phyloP scores from a whole-genome alignment of 2,888 invertebrate species.

The Electrophaes corylata region DNA sequence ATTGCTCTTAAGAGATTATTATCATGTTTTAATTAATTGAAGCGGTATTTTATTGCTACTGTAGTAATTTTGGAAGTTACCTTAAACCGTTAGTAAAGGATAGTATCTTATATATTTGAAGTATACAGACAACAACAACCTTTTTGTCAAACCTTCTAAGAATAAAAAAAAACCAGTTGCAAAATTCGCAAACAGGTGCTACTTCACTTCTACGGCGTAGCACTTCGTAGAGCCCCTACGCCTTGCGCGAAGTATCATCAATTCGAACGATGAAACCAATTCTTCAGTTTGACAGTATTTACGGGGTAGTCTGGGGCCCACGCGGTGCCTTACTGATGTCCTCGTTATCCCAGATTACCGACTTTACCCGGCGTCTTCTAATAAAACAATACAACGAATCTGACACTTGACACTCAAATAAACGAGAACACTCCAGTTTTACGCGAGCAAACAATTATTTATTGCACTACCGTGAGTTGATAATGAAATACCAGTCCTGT shows the following conservation, averaged over 20 bases:
- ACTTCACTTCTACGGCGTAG: constrained; percentile 21
- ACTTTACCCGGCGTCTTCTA: constrained; percentile 60
- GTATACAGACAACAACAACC: too few species aligned
- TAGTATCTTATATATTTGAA: neutral
- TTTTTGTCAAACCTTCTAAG: neutral
- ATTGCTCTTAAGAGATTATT: constrained; percentile 28
- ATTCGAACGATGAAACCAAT: constrained; percentile 23
- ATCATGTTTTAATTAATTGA: constrained; percentile 23
- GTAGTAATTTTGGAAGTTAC: neutral
- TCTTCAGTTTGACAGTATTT: constrained; percentile 44
- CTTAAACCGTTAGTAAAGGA: neutral
- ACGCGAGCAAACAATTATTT: constrained; percentile 82
- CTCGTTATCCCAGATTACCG: constrained; percentile 72
- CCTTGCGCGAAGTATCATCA: constrained; percentile 7
- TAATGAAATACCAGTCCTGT: constrained; percentile 55
- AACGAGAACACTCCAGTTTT: constrained; percentile 76
- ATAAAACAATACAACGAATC: constrained; percentile 60
- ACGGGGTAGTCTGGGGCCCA: constrained; percentile 46
- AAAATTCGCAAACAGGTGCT: neutral
- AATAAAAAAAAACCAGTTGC: neutral
- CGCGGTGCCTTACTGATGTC: constrained; percentile 9
- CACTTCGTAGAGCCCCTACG: constrained; percentile 26
- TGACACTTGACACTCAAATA: constrained; percentile 60
- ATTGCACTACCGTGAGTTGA: constrained; percentile 69
- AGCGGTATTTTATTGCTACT: constrained; percentile 22